Percentiles rank a stretch among this genome's conserved stretches.
Evolutionary conservation across 2,888 invertebrate species (phyloP).

Genomic region (Silvanus unidentatus): DNA sequence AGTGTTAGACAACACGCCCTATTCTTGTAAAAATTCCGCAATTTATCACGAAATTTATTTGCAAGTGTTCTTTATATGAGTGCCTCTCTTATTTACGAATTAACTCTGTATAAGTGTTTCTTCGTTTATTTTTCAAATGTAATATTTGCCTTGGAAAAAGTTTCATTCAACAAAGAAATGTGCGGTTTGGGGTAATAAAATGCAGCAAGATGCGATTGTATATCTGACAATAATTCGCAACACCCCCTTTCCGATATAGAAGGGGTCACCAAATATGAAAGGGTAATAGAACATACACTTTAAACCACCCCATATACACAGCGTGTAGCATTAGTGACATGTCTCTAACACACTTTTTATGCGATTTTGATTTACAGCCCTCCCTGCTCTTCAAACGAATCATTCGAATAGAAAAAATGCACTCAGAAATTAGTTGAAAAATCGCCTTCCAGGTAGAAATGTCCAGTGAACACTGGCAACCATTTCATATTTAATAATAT

Average conservation of each 20-base stretch:
- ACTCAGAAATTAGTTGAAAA: too few species aligned
- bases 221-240: conserved; percentile 17
- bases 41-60: too few species aligned
- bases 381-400: too few species aligned
- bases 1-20: conserved; percentile 17
- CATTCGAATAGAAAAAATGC: too few species aligned
- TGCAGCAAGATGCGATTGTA: conserved; percentile 23
- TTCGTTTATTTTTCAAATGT: too few species aligned
- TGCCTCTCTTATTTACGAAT: too few species aligned
- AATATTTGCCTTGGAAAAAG: too few species aligned
- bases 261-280: conserved; percentile 20
- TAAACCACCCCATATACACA: conserved; percentile 8
- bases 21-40: conserved; percentile 7
- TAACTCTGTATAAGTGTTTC: too few species aligned
- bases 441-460: too few species aligned
- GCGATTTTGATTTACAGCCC: conserved; percentile 13
- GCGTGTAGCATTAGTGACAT: conserved; percentile 16
- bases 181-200: conserved; percentile 31
- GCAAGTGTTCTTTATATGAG: too few species aligned
- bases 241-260: conserved; percentile 13
- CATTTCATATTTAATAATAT: too few species aligned
- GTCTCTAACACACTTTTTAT: conserved; percentile 25
- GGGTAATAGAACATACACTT: conserved; percentile 11
- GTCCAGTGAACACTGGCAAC: too few species aligned
- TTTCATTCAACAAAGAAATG: conserved; percentile 4